Conservation (phyloP, 2,113 vertebrate genomes). For the Pelobates fuscus region DNA sequence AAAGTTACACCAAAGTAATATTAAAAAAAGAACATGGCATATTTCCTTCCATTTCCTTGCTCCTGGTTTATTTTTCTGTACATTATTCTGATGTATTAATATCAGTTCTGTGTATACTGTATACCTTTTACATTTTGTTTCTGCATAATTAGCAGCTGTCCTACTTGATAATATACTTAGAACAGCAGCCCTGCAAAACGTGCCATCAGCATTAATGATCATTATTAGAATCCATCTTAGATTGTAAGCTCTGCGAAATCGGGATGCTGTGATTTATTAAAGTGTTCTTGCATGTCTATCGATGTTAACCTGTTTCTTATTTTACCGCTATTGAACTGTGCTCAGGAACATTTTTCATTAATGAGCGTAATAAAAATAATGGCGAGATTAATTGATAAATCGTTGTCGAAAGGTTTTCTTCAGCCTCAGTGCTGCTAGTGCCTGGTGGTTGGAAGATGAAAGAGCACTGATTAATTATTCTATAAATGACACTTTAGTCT, state of each 20-base stretch:
- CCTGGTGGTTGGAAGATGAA: background rate
- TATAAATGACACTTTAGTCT: background rate
- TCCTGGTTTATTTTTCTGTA: background rate
- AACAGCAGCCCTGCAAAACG: background rate
- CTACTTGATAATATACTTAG: background rate
- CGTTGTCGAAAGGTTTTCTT: background rate
- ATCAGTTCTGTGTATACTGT: background rate
- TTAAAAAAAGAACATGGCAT: background rate
- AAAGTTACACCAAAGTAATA: background rate
- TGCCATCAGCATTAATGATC: background rate
- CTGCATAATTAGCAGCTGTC: slow-evolving; percentile 1
- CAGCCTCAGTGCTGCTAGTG: background rate
- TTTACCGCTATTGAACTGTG: background rate
- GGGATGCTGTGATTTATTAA: background rate
- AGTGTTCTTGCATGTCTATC: background rate
- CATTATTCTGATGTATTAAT: background rate
- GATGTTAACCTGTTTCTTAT: background rate
- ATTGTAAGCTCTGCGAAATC: background rate
- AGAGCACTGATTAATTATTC: background rate
- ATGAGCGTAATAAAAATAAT: slow-evolving; percentile 41
- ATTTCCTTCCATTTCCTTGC: background rate
- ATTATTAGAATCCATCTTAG: background rate
- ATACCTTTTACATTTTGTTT: background rate
- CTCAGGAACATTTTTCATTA: slow-evolving; percentile 10
- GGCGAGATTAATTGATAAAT: slow-evolving; percentile 18